These are phyloP conservation scores for Aleiodes sp. DNA, from an alignment of 1,140 invertebrate genomes.

Conservation along the genomic window DNA sequence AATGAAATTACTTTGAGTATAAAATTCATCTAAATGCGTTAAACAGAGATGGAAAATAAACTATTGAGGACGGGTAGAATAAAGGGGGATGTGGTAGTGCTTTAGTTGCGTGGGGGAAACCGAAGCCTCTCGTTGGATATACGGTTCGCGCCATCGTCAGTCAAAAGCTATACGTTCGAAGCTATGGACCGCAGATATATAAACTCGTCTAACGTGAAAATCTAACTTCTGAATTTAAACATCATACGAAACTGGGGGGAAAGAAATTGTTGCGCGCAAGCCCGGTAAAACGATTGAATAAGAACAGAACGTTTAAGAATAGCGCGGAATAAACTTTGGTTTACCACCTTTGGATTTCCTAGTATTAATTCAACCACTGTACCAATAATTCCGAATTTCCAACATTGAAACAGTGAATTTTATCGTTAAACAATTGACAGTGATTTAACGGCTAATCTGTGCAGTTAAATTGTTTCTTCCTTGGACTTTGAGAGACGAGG, in stretches of 20 bases:
- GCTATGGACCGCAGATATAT: conserved; percentile 28
- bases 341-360: not conserved
- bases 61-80: not conserved
- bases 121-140: not conserved
- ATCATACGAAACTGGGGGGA: not conserved
- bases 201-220: conserved; percentile 1
- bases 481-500: not conserved
- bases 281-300: conserved; percentile 20
- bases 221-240: not conserved
- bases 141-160: conserved; percentile 30
- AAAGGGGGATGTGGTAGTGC: conserved; percentile 8
- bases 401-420: not conserved
- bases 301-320: conserved; percentile 18
- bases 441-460: too few relatives aligned
- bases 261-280: conserved; percentile 23
- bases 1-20: too few relatives aligned
- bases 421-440: too few relatives aligned
- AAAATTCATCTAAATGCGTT: not conserved
- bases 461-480: not conserved
- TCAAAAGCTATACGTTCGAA: conserved; percentile 36
- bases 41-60: not conserved
- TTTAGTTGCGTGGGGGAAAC: not conserved
- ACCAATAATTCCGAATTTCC: not conserved
- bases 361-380: not conserved
- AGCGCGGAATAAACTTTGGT: not conserved